Evolutionary conservation across 2,888 invertebrate species (phyloP).

Genomic region (Morpho deidamia): DNA sequence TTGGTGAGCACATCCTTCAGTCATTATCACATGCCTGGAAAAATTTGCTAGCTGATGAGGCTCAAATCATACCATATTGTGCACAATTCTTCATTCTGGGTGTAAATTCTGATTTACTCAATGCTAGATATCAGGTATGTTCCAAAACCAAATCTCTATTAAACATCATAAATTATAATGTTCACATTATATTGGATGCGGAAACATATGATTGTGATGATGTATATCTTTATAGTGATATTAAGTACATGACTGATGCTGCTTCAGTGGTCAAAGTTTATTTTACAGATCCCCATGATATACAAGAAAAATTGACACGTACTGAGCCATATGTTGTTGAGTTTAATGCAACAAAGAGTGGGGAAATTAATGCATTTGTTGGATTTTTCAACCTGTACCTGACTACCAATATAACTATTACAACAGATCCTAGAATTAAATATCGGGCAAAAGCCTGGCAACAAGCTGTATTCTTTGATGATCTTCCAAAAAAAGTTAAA

Average conservation of each 20-base stretch:
- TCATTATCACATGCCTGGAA: conserved; percentile 84
- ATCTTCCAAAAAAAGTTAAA: conserved; percentile 48
- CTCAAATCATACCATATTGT: conserved; percentile 78
- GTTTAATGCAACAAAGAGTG: conserved; percentile 57
- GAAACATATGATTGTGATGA: conserved; percentile 86
- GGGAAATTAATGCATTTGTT: conserved; percentile 81
- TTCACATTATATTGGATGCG: conserved; percentile 45
- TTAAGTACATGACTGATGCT: conserved; percentile 79
- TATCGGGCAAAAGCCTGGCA: conserved; percentile 84
- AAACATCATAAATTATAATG: conserved; percentile 39
- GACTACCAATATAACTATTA: conserved; percentile 78
- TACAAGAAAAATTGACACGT: conserved; percentile 53
- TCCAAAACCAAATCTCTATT: conserved; percentile 40
- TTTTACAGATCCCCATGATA: conserved; percentile 78
- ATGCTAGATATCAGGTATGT: conserved; percentile 62
- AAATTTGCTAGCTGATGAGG: conserved; percentile 68
- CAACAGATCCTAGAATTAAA: conserved; percentile 77
- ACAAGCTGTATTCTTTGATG: conserved; percentile 83
- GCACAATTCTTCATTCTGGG: conserved; percentile 82
- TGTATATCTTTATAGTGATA: conserved; percentile 73
- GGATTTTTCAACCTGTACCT: conserved; percentile 87
- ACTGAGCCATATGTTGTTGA: conserved; percentile 52
- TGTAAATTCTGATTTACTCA: conserved; percentile 74
- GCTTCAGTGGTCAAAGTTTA: conserved; percentile 76
- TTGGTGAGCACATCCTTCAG: conserved; percentile 85